Conservation (phyloP, 2,888 invertebrate species). For the Camptogramma bilineatum region DNA sequence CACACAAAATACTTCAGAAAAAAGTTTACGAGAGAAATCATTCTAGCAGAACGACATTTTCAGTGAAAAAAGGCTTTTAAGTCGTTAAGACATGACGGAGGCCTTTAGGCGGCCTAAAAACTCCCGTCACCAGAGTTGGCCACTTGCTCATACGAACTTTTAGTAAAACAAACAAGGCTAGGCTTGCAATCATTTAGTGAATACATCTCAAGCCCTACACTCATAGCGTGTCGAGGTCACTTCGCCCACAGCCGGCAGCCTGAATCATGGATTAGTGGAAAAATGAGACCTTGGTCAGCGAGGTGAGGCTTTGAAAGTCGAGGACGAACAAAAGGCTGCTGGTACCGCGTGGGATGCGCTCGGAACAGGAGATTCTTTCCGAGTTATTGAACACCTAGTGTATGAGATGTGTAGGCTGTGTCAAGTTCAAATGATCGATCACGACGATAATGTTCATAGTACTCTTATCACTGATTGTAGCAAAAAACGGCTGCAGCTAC, state of each 20-base stretch:
- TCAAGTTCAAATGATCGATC: conserved; percentile 26
- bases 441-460: not conserved
- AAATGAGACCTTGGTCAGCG: conserved; percentile 49
- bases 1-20: too few species aligned
- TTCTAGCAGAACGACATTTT: too few species aligned
- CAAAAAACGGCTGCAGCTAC: not conserved
- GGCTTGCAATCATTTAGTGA: not conserved
- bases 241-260: conserved; percentile 32
- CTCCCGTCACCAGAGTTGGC: too few species aligned
- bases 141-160: too few species aligned
- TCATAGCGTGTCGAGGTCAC: conserved; percentile 36
- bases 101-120: too few species aligned
- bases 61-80: too few species aligned
- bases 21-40: too few species aligned
- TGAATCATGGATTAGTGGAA: conserved; percentile 50
- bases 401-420: conserved; percentile 25
- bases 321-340: conserved; percentile 39
- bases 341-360: conserved; percentile 41
- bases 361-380: conserved; percentile 44
- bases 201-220: conserved; percentile 33
- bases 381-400: conserved; percentile 29
- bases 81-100: too few species aligned
- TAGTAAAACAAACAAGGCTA: not conserved
- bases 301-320: conserved; percentile 50
- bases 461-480: not conserved